A percentile compares a stretch with the other conserved stretches of the same genome.
Conservation (phyloP, 2,113 vertebrate genomes). For the Gallinago undulata region DNA sequence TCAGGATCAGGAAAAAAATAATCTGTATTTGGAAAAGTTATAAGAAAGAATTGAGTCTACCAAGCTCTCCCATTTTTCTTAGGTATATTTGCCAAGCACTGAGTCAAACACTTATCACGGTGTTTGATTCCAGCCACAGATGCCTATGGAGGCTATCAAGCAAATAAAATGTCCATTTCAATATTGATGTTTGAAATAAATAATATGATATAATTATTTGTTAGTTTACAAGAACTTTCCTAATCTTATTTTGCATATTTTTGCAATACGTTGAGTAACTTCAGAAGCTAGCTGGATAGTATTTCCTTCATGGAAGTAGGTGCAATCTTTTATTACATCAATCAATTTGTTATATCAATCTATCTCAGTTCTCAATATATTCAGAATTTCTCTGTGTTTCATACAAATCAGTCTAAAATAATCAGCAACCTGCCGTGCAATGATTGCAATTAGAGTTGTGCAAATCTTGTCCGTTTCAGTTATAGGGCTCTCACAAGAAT, state of each 20-base stretch:
- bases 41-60: not conserved
- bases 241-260: not conserved
- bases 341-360: slow-evolving; percentile 52
- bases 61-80: not conserved
- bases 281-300: not conserved
- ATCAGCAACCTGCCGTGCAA: slow-evolving; percentile 34
- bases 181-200: not conserved
- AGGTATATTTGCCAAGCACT: not conserved
- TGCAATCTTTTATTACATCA: slow-evolving; percentile 21
- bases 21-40: not conserved
- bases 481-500: not conserved
- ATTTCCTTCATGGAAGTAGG: slow-evolving; percentile 25
- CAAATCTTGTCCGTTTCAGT: slow-evolving; percentile 38
- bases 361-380: slow-evolving; percentile 20
- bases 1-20: not conserved
- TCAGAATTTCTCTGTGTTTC: slow-evolving; percentile 31
- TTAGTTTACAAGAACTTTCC: not conserved
- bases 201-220: not conserved
- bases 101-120: not conserved
- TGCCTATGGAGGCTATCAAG: not conserved
- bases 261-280: not conserved
- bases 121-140: not conserved
- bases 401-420: slow-evolving; percentile 56
- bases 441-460: slow-evolving; percentile 56
- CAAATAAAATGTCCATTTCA: not conserved